A percentile compares a stretch with the other conserved stretches of the same genome.
These are phyloP conservation scores for Epizoanthus rinbou DNA, from an alignment of 92 coral and sea anemone genomes.

Conservation along the genomic window DNA sequence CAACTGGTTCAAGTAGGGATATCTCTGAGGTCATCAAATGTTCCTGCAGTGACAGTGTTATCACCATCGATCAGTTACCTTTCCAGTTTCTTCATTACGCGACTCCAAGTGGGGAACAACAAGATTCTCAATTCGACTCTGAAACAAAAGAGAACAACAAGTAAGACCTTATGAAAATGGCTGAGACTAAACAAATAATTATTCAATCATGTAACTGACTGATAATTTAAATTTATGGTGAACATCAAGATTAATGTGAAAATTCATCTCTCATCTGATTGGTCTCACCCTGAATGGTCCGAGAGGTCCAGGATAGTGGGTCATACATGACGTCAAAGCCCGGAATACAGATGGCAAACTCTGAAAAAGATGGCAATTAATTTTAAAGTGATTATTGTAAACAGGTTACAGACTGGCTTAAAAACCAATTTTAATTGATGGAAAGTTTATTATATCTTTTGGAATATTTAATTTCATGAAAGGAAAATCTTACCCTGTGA, in stretches of 20 bases:
- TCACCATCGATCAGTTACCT: constrained; percentile 50
- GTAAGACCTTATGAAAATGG: not conserved
- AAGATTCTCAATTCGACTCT: constrained; percentile 69
- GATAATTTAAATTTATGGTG: not conserved
- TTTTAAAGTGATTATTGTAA: not conserved
- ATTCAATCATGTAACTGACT: not conserved
- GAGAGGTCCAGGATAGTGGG: constrained; percentile 65
- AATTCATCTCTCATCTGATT: not conserved
- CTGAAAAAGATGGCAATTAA: constrained; percentile 16
- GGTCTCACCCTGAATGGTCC: constrained; percentile 66
- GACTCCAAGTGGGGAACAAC: constrained; percentile 56
- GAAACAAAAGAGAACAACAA: not conserved
- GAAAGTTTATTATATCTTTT: not conserved
- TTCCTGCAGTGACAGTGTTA: not conserved
- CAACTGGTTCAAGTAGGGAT: no score
- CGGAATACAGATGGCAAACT: constrained; percentile 32
- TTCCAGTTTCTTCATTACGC: constrained; percentile 36
- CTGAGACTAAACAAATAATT: not conserved
- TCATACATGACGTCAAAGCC: constrained; percentile 59
- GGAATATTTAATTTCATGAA: no score
- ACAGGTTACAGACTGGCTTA: not conserved
- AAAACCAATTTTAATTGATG: not conserved
- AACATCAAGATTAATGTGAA: not conserved
- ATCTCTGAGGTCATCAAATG: not conserved
- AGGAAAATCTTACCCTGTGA: no score